Evolutionary conservation across 1,140 invertebrate species (phyloP).

Genomic region (Platorchestia sp.): DNA sequence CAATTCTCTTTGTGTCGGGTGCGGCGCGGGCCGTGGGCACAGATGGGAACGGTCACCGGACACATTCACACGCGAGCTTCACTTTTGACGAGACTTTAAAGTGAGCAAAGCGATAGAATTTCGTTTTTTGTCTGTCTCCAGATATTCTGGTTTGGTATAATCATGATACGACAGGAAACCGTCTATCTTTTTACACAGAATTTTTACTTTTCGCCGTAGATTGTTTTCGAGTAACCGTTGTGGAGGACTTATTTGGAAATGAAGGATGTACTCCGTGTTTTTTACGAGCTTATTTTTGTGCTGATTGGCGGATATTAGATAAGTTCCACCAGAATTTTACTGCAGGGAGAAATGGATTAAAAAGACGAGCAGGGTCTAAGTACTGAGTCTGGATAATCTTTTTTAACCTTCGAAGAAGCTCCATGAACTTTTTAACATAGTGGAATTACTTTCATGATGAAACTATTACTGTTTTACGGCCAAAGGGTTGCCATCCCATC

Average conservation of each 20-base stretch:
- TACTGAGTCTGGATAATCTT: not conserved
- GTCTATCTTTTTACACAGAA: not conserved
- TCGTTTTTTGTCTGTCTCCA: not conserved
- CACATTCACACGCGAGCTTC: not conserved
- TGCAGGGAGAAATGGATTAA: not conserved
- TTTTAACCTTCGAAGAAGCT: not conserved
- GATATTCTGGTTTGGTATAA: not conserved
- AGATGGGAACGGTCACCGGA: conserved; percentile 26
- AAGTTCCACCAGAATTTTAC: not conserved
- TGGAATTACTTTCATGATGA: not conserved
- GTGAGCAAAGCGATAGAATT: not conserved
- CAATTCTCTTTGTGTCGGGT: not conserved
- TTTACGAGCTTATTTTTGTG: not conserved
- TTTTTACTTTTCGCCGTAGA: not conserved
- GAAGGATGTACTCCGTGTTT: not conserved
- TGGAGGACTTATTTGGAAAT: no score
- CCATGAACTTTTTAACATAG: not conserved
- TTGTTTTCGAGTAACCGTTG: not conserved
- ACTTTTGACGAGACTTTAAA: not conserved
- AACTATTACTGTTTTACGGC: not conserved
- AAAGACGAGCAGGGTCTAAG: not conserved
- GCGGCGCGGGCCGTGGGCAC: not conserved
- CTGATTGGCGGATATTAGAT: not conserved
- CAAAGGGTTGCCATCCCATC: not conserved
- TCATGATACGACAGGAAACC: not conserved